A percentile compares a stretch with the other conserved stretches of the same genome.
phyloP scores from a whole-genome alignment of 2,113 vertebrate species.

The Hippocampus barbouri region DNA sequence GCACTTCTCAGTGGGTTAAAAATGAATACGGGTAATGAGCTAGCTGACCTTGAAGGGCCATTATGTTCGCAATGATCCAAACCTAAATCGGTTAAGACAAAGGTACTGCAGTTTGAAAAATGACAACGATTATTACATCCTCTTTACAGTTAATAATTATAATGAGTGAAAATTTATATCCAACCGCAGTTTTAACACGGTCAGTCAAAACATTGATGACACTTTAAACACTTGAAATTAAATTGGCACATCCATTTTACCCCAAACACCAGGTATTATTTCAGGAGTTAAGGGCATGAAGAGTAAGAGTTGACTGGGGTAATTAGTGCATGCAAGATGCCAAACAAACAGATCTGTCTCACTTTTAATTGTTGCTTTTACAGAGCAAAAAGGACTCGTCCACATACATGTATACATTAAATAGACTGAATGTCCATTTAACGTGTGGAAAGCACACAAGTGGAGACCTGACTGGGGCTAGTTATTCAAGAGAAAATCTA shows the following conservation, averaged over 20 bases:
- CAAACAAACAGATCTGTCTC: too few relatives aligned
- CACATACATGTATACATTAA: background rate
- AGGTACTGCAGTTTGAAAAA: background rate
- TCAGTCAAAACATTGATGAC: background rate
- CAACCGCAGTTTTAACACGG: background rate
- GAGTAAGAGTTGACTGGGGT: too few relatives aligned
- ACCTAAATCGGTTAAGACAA: background rate
- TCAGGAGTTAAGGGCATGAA: too few relatives aligned
- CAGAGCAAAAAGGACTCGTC: background rate
- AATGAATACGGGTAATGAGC: too few relatives aligned
- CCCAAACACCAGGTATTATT: background rate
- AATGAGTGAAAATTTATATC: background rate
- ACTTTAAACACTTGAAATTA: background rate
- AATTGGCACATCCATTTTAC: too few relatives aligned
- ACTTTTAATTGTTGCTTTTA: too few relatives aligned
- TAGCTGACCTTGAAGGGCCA: background rate
- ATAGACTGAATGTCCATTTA: background rate
- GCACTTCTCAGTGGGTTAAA: background rate
- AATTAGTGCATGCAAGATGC: too few relatives aligned
- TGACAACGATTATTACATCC: background rate
- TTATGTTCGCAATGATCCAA: too few relatives aligned
- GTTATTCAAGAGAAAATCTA: constrained; percentile 53
- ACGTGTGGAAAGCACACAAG: too few relatives aligned
- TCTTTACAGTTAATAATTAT: background rate
- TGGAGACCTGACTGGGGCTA: background rate